Percentiles rank a stretch among this genome's conserved stretches.
Conservation (phyloP, 2,797 vertebrate species). For the Acrocephalus scirpaceus region DNA sequence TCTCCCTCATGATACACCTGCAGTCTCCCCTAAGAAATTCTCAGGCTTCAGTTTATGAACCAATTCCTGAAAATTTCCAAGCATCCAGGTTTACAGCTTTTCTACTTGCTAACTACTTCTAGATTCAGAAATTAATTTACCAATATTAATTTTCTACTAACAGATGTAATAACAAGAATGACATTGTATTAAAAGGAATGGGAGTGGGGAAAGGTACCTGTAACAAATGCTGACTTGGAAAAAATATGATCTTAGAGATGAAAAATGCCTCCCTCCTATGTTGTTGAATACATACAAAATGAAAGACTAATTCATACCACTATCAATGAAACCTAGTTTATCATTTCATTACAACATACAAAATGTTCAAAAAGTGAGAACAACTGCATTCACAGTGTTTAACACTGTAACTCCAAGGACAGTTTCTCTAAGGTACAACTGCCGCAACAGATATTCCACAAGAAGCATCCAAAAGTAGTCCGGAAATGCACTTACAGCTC, state of each 20-base stretch:
- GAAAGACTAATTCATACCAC: not conserved
- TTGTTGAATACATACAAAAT: not conserved
- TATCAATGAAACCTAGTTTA: not conserved
- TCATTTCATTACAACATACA: not conserved
- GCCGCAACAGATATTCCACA: not conserved
- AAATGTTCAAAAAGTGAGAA: not conserved
- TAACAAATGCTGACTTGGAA: not conserved
- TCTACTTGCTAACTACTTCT: not conserved
- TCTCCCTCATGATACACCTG: not conserved
- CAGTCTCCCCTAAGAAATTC: not conserved
- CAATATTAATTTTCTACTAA: not conserved
- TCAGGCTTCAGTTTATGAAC: not conserved
- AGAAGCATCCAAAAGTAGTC: not conserved
- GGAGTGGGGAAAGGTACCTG: not conserved
- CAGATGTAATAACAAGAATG: not conserved
- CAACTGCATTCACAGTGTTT: not conserved
- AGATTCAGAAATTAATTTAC: not conserved
- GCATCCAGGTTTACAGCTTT: not conserved
- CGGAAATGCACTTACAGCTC: fast-evolving
- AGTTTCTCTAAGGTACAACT: not conserved
- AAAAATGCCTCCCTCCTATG: not conserved
- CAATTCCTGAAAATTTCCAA: not conserved
- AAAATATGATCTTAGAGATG: not conserved
- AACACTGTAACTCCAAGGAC: not conserved
- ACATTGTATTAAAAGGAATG: not conserved